Percentiles rank a stretch among this genome's conserved stretches.
phyloP scores from a whole-genome alignment of 2,797 vertebrate species.

The Poeciliopsis paucimaculata region DNA sequence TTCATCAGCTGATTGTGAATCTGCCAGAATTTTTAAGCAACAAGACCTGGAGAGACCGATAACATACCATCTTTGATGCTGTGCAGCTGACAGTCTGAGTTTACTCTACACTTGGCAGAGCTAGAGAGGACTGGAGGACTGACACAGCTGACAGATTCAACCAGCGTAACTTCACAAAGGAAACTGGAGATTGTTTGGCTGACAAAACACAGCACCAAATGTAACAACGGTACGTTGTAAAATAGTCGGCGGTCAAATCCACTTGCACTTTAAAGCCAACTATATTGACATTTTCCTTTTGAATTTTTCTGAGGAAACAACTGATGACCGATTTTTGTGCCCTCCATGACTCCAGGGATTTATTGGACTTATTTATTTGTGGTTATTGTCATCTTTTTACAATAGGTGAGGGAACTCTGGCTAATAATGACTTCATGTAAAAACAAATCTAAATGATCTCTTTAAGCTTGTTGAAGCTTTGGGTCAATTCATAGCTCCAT shows the following conservation, averaged over 20 bases:
- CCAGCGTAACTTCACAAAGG: neutral
- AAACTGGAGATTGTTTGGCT: neutral
- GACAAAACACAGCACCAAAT: neutral
- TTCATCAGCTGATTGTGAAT: neutral
- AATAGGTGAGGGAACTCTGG: neutral
- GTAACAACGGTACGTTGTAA: neutral
- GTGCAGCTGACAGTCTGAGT: neutral
- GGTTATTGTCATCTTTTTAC: neutral
- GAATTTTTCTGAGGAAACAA: neutral
- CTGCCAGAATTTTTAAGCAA: neutral
- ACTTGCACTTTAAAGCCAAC: neutral
- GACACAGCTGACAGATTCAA: neutral
- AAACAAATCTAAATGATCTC: neutral
- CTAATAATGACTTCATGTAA: neutral
- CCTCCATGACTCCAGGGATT: neutral
- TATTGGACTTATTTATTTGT: neutral
- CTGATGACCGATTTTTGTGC: neutral
- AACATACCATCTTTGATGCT: neutral
- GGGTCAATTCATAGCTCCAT: neutral
- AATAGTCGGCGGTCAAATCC: neutral
- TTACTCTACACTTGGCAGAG: neutral
- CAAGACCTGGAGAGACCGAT: neutral
- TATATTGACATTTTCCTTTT: neutral
- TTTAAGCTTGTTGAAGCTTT: neutral
- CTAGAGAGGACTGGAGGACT: neutral